Evolutionary conservation across 2,888 invertebrate species (phyloP).

Genomic region (Corbicula japonica): DNA sequence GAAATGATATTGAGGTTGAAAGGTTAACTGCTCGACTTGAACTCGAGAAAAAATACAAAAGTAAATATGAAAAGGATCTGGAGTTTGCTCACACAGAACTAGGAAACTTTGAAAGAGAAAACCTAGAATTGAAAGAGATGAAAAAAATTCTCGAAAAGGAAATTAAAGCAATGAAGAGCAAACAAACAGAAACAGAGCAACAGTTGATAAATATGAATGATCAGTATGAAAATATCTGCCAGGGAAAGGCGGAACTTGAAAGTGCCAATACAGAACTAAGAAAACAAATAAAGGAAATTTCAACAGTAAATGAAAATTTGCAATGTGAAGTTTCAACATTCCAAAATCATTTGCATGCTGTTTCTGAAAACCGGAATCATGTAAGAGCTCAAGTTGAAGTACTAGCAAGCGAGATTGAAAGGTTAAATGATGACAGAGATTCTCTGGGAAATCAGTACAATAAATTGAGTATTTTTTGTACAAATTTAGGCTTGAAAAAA

Average conservation of each 20-base stretch:
- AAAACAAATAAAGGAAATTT: constrained; percentile 33
- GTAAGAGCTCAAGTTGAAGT: constrained; percentile 61
- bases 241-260: constrained; percentile 28
- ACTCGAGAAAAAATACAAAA: constrained; percentile 57
- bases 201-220: constrained; percentile 11
- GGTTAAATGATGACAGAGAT: constrained; percentile 29
- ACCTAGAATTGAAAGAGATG: constrained; percentile 29
- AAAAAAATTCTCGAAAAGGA: constrained; percentile 37
- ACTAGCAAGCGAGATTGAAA: constrained; percentile 58
- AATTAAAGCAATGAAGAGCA: constrained; percentile 2
- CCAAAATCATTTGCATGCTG: constrained; percentile 43
- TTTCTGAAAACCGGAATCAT: constrained; percentile 62
- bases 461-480: constrained; percentile 1
- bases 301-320: constrained; percentile 35
- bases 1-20: constrained; percentile 28
- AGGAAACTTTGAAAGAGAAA: constrained; percentile 29
- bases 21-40: constrained; percentile 53
- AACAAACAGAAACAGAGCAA: constrained; percentile 27
- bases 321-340: constrained; percentile 41
- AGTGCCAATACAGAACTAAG: constrained; percentile 50
- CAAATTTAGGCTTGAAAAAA: background rate
- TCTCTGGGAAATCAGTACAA: constrained; percentile 4
- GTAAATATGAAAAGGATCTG: constrained; percentile 49
- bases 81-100: constrained; percentile 31
- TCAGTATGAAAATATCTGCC: constrained; percentile 25